A percentile compares a stretch with the other conserved stretches of the same genome.
These are phyloP conservation scores for Odocoileus virginianus DNA, from an alignment of 2,113 vertebrate species.

Conservation along the genomic window DNA sequence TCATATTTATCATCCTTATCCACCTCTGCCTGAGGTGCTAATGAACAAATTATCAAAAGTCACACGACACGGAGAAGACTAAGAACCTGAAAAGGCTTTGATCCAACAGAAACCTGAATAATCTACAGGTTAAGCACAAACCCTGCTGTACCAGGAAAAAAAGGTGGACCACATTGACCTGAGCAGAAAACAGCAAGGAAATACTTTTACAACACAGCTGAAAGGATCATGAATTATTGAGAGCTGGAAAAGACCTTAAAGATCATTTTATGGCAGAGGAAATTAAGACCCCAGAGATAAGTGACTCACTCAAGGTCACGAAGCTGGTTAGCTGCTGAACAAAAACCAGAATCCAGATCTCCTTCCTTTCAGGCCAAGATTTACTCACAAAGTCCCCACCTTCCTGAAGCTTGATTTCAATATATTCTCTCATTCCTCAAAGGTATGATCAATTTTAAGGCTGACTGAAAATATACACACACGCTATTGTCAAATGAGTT, in stretches of 20 bases:
- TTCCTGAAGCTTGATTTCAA: not conserved
- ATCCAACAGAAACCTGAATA: not conserved
- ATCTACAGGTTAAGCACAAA: not conserved
- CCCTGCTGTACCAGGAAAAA: not conserved
- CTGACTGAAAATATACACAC: not conserved
- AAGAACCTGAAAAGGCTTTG: not conserved
- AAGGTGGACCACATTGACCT: not conserved
- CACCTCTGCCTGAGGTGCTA: not conserved
- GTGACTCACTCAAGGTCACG: not conserved
- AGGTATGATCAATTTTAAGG: not conserved
- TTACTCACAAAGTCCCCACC: not conserved
- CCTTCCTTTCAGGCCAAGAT: not conserved
- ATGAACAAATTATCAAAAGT: slow-evolving; percentile 30
- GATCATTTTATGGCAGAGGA: slow-evolving; percentile 5
- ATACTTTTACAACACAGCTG: not conserved
- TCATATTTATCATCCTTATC: not conserved
- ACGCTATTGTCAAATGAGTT: not conserved
- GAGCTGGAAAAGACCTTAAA: not conserved
- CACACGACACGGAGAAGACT: not conserved
- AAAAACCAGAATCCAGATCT: not conserved
- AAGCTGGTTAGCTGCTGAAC: slow-evolving; percentile 26
- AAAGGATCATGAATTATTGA: not conserved
- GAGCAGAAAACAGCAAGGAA: not conserved
- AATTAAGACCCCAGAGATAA: not conserved
- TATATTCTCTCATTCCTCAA: not conserved